Evolutionary conservation across 2,888 invertebrate genomes (phyloP), one percentile per base, ranked within the genome.

Genomic region (Lepidocyrtinus sp.): DNA sequence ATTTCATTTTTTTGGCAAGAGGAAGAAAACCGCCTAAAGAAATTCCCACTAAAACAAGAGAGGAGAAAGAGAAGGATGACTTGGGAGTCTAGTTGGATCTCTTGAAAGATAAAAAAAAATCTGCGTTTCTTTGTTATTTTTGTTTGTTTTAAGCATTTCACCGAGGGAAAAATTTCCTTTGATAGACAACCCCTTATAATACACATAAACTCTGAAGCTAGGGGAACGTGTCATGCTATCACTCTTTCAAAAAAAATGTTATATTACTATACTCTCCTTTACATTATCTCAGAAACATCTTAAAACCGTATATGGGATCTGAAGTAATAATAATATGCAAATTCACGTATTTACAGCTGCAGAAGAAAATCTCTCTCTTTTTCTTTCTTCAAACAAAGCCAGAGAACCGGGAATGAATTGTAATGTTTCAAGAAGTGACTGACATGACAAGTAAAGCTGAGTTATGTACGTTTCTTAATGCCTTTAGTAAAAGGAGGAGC

Each of bases 241-340:
- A 67, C 12, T 67, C 36, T 36, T 12, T 36, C 36, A 36, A 36
- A 12, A 27, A 36, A 61, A 50, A 26, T 55, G 55, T 9, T 36
- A 36, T 36, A 36, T 36, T 9, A 12, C 12, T 36, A 36, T 36
- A 36, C 36, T 36, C 36, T 36, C 36, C 36, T 9, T 36, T 36
- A 36, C 36, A 36, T 36, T 36, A 36, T 36, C 36, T 12, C 36
- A 36, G 5, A 36, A 36, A 5, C 12, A 9, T 5, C 12, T 36
- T 9, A 36, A 36, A 5, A 5, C 12, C 36, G 5, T 36, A 36
- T 36, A 36, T 36, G 36, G 36, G 12, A 36, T 36, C 36, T 36
- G 36, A 36, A 36, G 36, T 36, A 36, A 74, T 74, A 74, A 74
- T 73, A 45, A 59, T 36, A 74, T 74, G 74, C 67, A 74, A 74